Base-by-base conservation (phyloP, 2,888 invertebrate genomes). In the Gortyna flavago region DNA sequence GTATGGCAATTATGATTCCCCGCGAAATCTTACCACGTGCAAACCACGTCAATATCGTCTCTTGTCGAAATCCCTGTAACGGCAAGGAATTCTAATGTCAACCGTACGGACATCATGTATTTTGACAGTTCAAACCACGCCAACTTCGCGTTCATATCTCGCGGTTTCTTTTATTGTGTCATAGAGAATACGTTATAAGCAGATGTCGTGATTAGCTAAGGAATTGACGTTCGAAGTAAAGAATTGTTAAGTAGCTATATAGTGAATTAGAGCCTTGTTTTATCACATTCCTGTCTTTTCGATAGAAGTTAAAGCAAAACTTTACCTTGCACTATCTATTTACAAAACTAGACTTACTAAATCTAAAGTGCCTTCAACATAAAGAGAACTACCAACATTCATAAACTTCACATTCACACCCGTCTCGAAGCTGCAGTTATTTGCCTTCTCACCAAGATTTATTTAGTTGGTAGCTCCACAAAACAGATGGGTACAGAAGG, bases 391-490 rank as follows among this genome's bases (percentile, higher is more conserved):
- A 48, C 41, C 54, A 57, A 71, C 67, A 41, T 13, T 61, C 44
- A 85, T 85, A 85, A 76, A 85, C 70, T 73, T 85, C 76, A 75
- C 48, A 82, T 67, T 83, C 29, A 48, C 51, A 59, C 54, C 44
- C n/a, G 61, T 64, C 64, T 72, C 48, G 35, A 68, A 82, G 72
- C 44, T n/a, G 66, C 59, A 51, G 64, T 44, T 83, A 69, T 83
- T 83, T 74, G 64, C 68, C 32, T 86, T 77, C 73, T 51, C 77
- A 82, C 77, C 38, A 57, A 72, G 73, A 84, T 86, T 83, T 83
- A 75, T 76, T 73, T 65, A 29, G 67, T 82, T 74, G 54, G 32
- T 25, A 44, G 16, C 25, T 11, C 2, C 68, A 44, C 18, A 0
- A 35, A 18, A 62, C 1, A 77, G 5, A 29, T 13, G 0, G 0